Conservation (phyloP, 2,888 invertebrate genomes). For the Acanthopleura granulata region DNA sequence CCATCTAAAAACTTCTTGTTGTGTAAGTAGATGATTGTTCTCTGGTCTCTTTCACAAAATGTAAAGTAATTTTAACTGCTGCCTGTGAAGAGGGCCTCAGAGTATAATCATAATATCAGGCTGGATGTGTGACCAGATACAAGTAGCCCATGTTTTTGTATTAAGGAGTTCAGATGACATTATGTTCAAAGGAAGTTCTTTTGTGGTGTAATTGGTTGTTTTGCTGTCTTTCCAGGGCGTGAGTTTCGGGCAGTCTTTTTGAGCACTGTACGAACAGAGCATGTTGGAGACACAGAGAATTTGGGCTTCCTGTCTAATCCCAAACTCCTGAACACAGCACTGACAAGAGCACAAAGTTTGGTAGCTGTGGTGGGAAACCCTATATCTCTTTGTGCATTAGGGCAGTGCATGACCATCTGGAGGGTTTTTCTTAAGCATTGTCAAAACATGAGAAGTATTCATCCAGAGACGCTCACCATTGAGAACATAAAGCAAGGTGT, state of each 20-base stretch:
- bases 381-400: slow-evolving; percentile 60
- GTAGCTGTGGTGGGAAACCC: slow-evolving; percentile 64
- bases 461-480: slow-evolving; percentile 47
- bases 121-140: too few relatives aligned
- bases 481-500: slow-evolving; percentile 46
- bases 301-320: slow-evolving; percentile 63
- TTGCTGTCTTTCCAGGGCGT: slow-evolving; percentile 49
- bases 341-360: slow-evolving; percentile 63
- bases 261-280: slow-evolving; percentile 59
- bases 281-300: slow-evolving; percentile 45
- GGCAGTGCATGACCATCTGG: slow-evolving; percentile 50
- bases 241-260: slow-evolving; percentile 65
- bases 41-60: too few relatives aligned
- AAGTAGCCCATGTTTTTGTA: too few relatives aligned
- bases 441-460: slow-evolving; percentile 56
- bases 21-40: too few relatives aligned
- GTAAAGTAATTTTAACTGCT: too few relatives aligned
- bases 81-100: too few relatives aligned
- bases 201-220: not conserved
- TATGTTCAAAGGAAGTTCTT: too few relatives aligned
- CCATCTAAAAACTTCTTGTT: too few relatives aligned
- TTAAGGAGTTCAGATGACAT: not conserved
- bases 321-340: slow-evolving; percentile 65
- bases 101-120: too few relatives aligned
- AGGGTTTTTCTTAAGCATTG: not conserved